These are phyloP conservation scores for Shinisaurus crocodilurus DNA, from an alignment of 2,113 vertebrate species.

Conservation along the genomic window DNA sequence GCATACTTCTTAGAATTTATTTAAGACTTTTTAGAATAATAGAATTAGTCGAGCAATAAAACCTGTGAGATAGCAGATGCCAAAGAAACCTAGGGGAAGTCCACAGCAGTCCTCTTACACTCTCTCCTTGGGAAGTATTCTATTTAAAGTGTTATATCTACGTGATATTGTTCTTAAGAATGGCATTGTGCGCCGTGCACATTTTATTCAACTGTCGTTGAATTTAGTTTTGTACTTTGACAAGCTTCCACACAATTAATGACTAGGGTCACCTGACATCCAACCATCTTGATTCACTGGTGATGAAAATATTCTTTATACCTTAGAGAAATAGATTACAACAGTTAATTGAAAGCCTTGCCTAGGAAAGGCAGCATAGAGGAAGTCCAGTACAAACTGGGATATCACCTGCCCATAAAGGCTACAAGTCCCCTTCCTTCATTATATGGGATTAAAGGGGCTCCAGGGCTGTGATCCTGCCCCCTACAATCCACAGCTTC, in stretches of 20 bases:
- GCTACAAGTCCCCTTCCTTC: not conserved
- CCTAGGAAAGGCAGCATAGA: not conserved
- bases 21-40: not conserved
- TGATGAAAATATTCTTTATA: slow-evolving; percentile 18
- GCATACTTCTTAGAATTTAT: not conserved
- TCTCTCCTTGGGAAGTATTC: not conserved
- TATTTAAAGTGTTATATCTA: not conserved
- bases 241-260: not conserved
- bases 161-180: not conserved
- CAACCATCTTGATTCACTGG: slow-evolving; percentile 10
- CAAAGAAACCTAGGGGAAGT: not conserved
- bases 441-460: too few species aligned
- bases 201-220: not conserved
- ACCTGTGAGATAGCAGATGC: slow-evolving; percentile 12
- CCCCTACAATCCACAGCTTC: not conserved
- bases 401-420: not conserved
- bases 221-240: not conserved
- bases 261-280: not conserved
- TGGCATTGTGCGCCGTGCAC: not conserved
- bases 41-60: not conserved
- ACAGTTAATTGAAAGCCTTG: not conserved
- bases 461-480: not conserved
- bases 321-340: slow-evolving; percentile 12
- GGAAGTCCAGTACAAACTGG: not conserved
- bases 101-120: not conserved